phyloP scores from a whole-genome alignment of 1,140 invertebrate genomes.

The Bombus confusus region DNA sequence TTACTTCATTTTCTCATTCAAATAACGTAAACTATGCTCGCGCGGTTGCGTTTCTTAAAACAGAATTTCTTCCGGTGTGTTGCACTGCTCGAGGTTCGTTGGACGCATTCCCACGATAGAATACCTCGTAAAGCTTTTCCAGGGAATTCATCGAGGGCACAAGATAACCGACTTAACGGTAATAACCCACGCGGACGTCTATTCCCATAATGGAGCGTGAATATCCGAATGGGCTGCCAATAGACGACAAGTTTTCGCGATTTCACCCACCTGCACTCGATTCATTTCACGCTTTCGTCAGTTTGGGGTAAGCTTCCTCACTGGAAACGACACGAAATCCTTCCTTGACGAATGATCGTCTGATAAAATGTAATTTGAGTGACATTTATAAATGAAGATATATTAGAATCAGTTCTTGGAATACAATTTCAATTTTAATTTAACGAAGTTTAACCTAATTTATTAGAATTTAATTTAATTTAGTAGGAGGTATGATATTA shows the following conservation, averaged over 20 bases:
- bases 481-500: neutral
- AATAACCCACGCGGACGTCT: slow-evolving; percentile 19
- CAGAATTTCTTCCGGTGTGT: slow-evolving; percentile 7
- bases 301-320: no score
- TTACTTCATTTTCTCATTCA: neutral
- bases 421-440: neutral
- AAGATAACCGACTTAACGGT: slow-evolving; percentile 11
- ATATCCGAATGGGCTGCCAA: neutral
- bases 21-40: neutral
- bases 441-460: neutral
- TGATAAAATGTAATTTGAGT: neutral
- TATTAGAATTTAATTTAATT: neutral
- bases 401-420: neutral
- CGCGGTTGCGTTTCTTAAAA: neutral
- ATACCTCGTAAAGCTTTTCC: slow-evolving; percentile 4
- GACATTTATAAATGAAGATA: neutral
- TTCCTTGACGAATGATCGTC: neutral
- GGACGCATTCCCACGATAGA: neutral
- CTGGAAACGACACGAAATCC: neutral
- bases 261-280: neutral
- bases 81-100: neutral
- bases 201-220: slow-evolving; percentile 37
- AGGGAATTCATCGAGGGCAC: neutral
- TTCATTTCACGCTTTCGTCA: neutral
- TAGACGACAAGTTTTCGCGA: slow-evolving; percentile 14